A percentile compares a stretch with the other conserved stretches of the same genome.
These are phyloP conservation scores for Pholis gunnellus DNA, from an alignment of 2,113 vertebrate species.

Conservation along the genomic window DNA sequence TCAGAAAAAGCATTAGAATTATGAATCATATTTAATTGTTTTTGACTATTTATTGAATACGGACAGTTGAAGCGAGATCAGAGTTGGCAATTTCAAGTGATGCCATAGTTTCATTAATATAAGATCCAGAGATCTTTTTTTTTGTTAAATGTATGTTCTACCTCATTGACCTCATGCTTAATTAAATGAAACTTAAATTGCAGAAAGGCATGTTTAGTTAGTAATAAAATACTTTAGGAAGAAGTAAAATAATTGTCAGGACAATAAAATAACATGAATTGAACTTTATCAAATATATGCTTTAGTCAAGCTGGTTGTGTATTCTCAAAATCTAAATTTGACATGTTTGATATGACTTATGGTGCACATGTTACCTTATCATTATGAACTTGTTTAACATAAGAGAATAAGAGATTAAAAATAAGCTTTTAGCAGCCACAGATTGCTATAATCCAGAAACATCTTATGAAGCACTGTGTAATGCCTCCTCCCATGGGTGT, in stretches of 20 bases:
- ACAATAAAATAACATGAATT: neutral
- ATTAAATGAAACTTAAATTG: neutral
- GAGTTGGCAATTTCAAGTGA: neutral
- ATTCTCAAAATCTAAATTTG: neutral
- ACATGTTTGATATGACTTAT: neutral
- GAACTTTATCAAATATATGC: neutral
- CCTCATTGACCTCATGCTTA: neutral
- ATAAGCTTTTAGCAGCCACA: neutral
- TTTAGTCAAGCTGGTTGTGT: neutral
- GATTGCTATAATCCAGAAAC: slow-evolving; percentile 6
- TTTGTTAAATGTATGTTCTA: neutral
- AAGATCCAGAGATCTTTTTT: neutral
- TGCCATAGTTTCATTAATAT: neutral
- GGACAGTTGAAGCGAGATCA: neutral
- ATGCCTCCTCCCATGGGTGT: slow-evolving; percentile 1
- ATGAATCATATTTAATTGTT: neutral
- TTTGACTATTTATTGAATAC: neutral
- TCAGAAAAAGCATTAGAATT: neutral
- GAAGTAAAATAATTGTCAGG: neutral
- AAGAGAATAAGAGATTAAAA: neutral
- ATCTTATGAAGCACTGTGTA: neutral
- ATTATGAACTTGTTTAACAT: neutral
- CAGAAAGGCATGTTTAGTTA: neutral
- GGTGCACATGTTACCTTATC: neutral
- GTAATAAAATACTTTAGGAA: neutral